Conservation (phyloP, 2,888 invertebrate species). For the Tetanocera ferruginea region DNA sequence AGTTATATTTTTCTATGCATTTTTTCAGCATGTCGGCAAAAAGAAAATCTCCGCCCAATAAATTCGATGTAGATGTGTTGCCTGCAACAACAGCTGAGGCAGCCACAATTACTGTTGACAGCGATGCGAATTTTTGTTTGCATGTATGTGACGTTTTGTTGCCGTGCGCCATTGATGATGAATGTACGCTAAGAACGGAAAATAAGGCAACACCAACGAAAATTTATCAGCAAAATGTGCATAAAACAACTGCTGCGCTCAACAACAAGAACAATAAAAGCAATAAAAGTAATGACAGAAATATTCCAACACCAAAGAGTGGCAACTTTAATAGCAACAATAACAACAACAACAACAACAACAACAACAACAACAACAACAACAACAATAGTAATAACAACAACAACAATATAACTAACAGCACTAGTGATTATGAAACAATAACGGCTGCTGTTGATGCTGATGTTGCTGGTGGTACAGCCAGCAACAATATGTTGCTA, state of each 20-base stretch:
- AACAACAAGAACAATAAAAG: slow-evolving; percentile 24
- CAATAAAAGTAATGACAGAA: not conserved
- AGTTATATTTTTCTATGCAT: not conserved
- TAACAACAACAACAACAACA: slow-evolving; percentile 14
- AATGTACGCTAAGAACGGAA: not conserved
- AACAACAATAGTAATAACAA: not conserved
- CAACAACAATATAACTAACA: not conserved
- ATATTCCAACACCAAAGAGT: not conserved
- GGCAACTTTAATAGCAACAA: not conserved
- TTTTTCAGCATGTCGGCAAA: slow-evolving; percentile 16
- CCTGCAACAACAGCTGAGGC: not conserved
- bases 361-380: slow-evolving; percentile 4
- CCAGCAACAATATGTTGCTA: no score
- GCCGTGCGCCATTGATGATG: not conserved
- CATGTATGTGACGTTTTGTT: not conserved
- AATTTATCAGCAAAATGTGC: not conserved
- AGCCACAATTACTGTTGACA: not conserved
- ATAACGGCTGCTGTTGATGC: not conserved
- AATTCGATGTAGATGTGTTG: slow-evolving; percentile 7
- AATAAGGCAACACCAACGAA: not conserved
- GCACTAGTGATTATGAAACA: not conserved
- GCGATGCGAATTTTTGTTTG: not conserved
- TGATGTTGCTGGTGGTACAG: not conserved
- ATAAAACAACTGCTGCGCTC: not conserved
- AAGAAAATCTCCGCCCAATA: slow-evolving; percentile 18